Base-by-base conservation (phyloP, 2,888 invertebrate species). In the Drosophila pegasa region DNA sequence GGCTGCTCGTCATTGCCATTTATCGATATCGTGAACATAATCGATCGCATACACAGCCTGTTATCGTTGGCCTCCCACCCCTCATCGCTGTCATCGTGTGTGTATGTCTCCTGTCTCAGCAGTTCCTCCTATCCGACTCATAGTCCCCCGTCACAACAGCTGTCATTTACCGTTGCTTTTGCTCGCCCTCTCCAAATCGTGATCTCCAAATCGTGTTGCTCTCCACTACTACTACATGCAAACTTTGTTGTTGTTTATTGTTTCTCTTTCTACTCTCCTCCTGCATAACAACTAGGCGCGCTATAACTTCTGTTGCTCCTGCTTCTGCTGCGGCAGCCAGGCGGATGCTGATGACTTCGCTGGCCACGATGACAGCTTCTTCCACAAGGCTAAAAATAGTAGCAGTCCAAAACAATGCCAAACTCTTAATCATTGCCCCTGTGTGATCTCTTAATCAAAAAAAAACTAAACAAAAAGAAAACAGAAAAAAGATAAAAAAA, bases 251-350 rank as follows among this genome's bases (percentile, higher is more conserved):
- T 88, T 71, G 75, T 75, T 75, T 80, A 83, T 83, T 89, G 77
- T 88, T 72, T 80, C 64, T 79, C 69, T 80, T 77, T 87, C 70
- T 78, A 84, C 79, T 81, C 69, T 79, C 64, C 85, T 63, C 64
- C 85, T 62, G 67, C 73, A 68, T 63, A 75, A 87, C 71, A 64
- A 66, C 68, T 87, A 90, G 89, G 90, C 90, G 76, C 85, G 82
- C 77, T 92, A 88, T 89, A 80, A 84, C 76, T 80, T 89, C 80
- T 91, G 90, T 80, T 50, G 69, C 43, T 59, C 61, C 57, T 80
- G 76, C 63, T 74, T 70, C 70, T 72, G 61, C 60, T 61, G 65
- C 75, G 78, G 71, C 62, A 69, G 47, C 48, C 47, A 56, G 68
- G 47, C 71, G 62, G 76, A 55, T 64, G 71, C 60, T 54, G 78